Base-by-base conservation (phyloP, 2,888 invertebrate species). In the Blastobasis lacticolella region DNA sequence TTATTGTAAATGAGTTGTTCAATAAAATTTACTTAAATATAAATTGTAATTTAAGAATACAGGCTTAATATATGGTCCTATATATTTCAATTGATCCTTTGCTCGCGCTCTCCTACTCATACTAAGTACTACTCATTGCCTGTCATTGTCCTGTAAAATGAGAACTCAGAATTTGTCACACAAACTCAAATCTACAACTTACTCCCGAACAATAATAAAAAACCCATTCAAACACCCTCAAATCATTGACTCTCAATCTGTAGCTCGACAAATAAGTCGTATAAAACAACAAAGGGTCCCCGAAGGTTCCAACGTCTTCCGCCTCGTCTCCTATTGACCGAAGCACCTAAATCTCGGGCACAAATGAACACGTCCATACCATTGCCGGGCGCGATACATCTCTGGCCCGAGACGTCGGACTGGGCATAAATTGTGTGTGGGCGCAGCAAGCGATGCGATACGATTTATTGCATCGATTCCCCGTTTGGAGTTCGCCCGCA, bases 331-430 rank as follows among this genome's bases (percentile, higher is more conserved):
- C 51, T 57, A 58, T 58, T 59, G 61, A 62, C 61, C 57, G 65
- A 23, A 23, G 23, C 23, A 23, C 23, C 23, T 77, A 77, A 78
- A 75, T 76, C 73, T 73, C 66, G 51, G 53, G 66, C 64, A 65
- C 73, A 78, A 80, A 78, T 79, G 81, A 78, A 78, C 77, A 77
- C 68, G 78, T 80, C 79, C 60, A 64, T 66, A 65, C 65, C 66
- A 62, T 65, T 70, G 75, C 75, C 75, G 76, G 78, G 78, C 70
- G 66, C 75, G 64, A 82, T 81, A 78, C 78, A 80, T 81, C 77
- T 76, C 73, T 57, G 63, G 65, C 51, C 61, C 54, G 69, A 67
- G 66, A 64, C 68, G 64, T 66, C 57, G 54, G 64, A 68, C 63
- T 63, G 66, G 63, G 70, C 73, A 76, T 81, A 78, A 78, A 80